These are phyloP conservation scores for Hipposideros armiger DNA, from an alignment of 2,113 vertebrate species.

Conservation along the genomic window DNA sequence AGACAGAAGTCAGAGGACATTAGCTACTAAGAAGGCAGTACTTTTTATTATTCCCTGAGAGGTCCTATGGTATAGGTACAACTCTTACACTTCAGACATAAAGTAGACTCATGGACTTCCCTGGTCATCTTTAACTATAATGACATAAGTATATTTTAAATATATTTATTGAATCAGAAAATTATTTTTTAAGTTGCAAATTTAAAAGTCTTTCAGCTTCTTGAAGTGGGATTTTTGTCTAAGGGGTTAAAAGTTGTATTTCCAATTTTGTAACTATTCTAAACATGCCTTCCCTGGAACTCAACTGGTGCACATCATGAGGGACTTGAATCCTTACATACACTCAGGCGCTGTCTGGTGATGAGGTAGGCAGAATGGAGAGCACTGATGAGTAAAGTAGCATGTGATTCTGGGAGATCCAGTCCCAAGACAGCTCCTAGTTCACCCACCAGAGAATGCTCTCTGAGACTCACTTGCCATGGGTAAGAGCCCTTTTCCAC, in stretches of 20 bases:
- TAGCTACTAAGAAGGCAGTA: background rate
- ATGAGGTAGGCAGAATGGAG: background rate
- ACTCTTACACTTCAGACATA: background rate
- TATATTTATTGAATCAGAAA: background rate
- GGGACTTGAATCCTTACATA: background rate
- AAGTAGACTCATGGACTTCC: background rate
- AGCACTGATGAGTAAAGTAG: background rate
- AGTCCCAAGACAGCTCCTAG: background rate
- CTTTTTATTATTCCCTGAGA: background rate
- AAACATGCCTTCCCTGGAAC: background rate
- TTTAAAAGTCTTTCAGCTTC: background rate
- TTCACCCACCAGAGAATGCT: constrained; percentile 2
- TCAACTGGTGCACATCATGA: background rate
- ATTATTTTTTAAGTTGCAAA: constrained; percentile 8
- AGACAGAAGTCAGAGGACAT: background rate
- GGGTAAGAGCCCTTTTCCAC: constrained; percentile 90
- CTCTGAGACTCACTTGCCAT: constrained; percentile 89
- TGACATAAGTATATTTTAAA: background rate
- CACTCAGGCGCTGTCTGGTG: background rate
- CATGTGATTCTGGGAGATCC: background rate
- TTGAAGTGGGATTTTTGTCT: background rate
- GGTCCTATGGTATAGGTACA: background rate
- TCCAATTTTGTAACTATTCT: background rate
- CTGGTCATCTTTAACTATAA: background rate
- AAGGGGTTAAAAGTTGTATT: background rate